Conservation (phyloP, 2,888 invertebrate species). For the Drosophila anomalipes region DNA sequence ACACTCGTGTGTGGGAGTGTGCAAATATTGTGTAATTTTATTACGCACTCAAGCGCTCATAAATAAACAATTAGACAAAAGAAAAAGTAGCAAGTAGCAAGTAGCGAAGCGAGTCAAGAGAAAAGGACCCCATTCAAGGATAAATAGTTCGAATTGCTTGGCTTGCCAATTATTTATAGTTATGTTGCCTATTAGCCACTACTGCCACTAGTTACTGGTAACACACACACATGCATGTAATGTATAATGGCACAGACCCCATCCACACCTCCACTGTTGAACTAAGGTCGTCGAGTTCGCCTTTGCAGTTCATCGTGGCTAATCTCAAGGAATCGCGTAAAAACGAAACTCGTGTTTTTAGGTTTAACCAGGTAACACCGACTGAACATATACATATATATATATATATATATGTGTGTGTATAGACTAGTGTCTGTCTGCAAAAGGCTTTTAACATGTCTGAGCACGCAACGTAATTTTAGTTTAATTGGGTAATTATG, state of each 20-base stretch:
- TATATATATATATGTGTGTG: not conserved
- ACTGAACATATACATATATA: not conserved
- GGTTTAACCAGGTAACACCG: slow-evolving; percentile 22
- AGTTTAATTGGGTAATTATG: slow-evolving; percentile 86
- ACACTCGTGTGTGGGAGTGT: slow-evolving; percentile 32
- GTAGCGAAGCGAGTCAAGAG: not conserved
- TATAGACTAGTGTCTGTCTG: slow-evolving; percentile 55
- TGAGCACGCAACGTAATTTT: slow-evolving; percentile 86
- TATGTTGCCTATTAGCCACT: slow-evolving; percentile 66
- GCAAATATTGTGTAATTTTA: slow-evolving; percentile 82
- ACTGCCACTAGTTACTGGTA: slow-evolving; percentile 31
- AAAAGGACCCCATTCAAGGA: slow-evolving; percentile 1
- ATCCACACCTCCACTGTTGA: not conserved
- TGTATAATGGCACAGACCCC: slow-evolving; percentile 5
- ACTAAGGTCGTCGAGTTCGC: slow-evolving; percentile 6
- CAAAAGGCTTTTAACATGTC: slow-evolving; percentile 85
- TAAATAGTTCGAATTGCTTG: slow-evolving; percentile 13
- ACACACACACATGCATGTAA: not conserved
- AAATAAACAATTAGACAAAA: slow-evolving; percentile 83
- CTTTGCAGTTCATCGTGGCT: slow-evolving; percentile 19
- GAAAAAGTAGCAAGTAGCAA: slow-evolving; percentile 27
- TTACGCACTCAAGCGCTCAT: slow-evolving; percentile 83
- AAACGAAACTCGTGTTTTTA: slow-evolving; percentile 65
- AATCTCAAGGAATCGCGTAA: slow-evolving; percentile 65
- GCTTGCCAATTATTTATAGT: slow-evolving; percentile 74